These are phyloP conservation scores for Papilio machaon DNA, from an alignment of 1,140 invertebrate species.

Conservation along the genomic window DNA sequence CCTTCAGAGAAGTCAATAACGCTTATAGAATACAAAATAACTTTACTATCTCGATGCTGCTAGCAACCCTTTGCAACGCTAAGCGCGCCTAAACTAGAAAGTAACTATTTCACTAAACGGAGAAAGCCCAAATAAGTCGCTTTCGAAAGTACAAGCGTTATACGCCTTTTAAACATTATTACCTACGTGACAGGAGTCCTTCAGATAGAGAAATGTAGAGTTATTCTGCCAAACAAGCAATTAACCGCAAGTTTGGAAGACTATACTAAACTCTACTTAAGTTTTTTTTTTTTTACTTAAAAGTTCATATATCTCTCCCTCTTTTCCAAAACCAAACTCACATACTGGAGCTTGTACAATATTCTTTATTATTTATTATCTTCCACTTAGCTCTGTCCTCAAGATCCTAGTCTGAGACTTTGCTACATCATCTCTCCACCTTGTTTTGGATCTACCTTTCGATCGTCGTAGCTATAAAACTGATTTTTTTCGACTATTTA, in stretches of 20 bases:
- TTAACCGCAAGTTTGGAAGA: neutral
- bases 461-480: neutral
- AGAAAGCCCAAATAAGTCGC: constrained; percentile 33
- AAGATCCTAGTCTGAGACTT: too few species aligned
- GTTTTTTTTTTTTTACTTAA: neutral
- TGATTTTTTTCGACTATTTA: too few species aligned
- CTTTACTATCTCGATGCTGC: neutral
- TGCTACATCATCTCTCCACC: too few species aligned
- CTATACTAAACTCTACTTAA: neutral
- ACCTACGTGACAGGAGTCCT: neutral
- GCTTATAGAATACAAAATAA: constrained; percentile 20
- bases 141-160: constrained; percentile 26
- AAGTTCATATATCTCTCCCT: too few species aligned
- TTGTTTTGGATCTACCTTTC: too few species aligned
- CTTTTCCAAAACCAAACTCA: too few species aligned
- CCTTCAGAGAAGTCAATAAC: neutral
- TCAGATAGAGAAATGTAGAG: neutral
- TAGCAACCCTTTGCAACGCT: neutral
- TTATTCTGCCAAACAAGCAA: neutral
- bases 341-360: too few species aligned
- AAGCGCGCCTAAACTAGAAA: neutral
- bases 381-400: too few species aligned
- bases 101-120: constrained; percentile 23
- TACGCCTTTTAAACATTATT: constrained; percentile 14
- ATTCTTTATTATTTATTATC: too few species aligned